Evolutionary conservation across 2,113 vertebrate species (phyloP), one percentile per base, ranked within the genome.

Genomic region (Nestor notabilis): DNA sequence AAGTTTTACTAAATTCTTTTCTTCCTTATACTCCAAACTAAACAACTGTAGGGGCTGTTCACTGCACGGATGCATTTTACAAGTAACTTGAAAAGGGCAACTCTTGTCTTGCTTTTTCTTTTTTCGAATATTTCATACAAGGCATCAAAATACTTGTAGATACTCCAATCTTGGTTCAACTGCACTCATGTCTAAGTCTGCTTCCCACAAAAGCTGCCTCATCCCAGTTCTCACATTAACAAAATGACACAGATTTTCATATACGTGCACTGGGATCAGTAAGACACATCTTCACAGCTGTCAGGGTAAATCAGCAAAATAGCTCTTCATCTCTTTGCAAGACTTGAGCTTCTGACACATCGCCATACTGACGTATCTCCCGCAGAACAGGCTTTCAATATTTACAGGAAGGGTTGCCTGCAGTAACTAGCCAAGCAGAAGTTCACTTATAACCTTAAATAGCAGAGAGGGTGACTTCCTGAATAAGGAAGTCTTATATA

Each of bases 331-430:
- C 27, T 87, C 65, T 46, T 47, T 19, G 61, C 55, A 35, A 87
- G 77, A 75, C n/a, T 2, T 55, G 83, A 83, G 76, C 35, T 89
- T 50, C 83, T 89, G 69, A 91, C 86, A 92, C n/a, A 31, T 29
- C 0, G 5, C 68, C 58, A 60, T 24, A 31, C 86, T 72, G 89
- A 89, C 77, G 52, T 19, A 75, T 35, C 89, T 91, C 63, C 53
- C 0, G 1, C 49, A 76, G 86, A 96, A 90, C 44, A 64, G 31
- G 20, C 74, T 65, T 79, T 58, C 63, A 64, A 9, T 87, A 90
- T 89, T 95, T 89, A 97, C 92, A 92, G 92, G 95, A 95, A 84
- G 58, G 49, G 61, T 23, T 96, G 96, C 70, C 86, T 93, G 75
- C 83, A 77, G 68, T 89, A 87, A 85, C 81, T 41, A 93, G 63